Evolutionary conservation across 1,140 invertebrate species (phyloP).

Genomic region (Hylyphantes graminicola): DNA sequence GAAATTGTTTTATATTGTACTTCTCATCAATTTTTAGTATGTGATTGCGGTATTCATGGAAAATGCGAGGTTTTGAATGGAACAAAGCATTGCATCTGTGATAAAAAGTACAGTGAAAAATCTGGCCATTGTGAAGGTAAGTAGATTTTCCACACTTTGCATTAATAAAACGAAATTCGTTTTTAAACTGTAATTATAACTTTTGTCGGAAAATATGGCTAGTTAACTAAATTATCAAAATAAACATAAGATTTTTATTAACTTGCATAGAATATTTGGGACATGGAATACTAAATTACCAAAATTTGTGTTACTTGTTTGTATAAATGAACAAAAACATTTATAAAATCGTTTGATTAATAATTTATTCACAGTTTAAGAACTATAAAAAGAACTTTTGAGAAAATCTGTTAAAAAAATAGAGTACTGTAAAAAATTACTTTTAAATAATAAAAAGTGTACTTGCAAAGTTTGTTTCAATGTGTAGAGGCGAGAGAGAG

Average conservation of each 20-base stretch:
- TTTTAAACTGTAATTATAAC: neutral
- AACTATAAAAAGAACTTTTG: too few relatives aligned
- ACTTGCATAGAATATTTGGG: neutral
- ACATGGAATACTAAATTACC: neutral
- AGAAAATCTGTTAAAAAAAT: too few relatives aligned
- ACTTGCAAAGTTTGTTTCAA: too few relatives aligned
- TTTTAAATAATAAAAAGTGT: too few relatives aligned
- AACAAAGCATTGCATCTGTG: neutral
- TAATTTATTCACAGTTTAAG: too few relatives aligned
- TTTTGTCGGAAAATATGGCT: neutral
- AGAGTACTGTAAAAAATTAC: too few relatives aligned
- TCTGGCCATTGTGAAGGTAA: slow-evolving; percentile 7
- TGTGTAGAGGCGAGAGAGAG: too few relatives aligned
- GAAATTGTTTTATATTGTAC: neutral
- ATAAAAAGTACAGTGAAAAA: neutral
- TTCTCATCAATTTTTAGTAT: neutral
- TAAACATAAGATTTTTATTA: neutral
- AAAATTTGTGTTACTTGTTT: neutral
- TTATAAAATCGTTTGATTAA: too few relatives aligned
- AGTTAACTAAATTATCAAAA: neutral
- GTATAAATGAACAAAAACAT: neutral
- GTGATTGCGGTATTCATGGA: neutral
- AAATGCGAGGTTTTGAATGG: neutral
- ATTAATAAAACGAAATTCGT: neutral
- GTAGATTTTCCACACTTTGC: neutral